Conservation (phyloP, 1,140 invertebrate genomes). For the Geopemphigus sp. region DNA sequence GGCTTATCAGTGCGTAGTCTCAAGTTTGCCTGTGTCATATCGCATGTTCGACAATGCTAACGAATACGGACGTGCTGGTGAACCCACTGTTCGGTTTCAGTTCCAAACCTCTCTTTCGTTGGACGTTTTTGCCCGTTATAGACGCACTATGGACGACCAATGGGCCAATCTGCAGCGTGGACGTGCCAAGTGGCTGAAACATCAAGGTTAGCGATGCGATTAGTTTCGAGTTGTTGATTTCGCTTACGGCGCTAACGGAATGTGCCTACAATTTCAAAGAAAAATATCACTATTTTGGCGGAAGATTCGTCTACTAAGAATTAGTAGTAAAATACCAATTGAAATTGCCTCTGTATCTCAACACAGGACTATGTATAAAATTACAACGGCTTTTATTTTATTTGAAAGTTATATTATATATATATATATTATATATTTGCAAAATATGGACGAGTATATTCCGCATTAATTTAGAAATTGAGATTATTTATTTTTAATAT, state of each 20-base stretch:
- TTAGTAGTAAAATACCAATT: constrained; percentile 79
- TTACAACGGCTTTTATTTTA: constrained; percentile 56
- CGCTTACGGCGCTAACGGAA: constrained; percentile 91
- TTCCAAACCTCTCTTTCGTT: constrained; percentile 88
- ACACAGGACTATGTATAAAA: constrained; percentile 66
- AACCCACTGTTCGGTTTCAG: constrained; percentile 98
- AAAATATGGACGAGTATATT: not conserved
- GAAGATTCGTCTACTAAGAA: constrained; percentile 84
- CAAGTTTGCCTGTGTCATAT: constrained; percentile 75
- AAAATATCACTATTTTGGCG: constrained; percentile 85
- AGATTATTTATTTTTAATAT: too few species aligned
- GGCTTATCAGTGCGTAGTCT: constrained; percentile 75
- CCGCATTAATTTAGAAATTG: too few species aligned
- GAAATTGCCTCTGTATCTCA: constrained; percentile 79
- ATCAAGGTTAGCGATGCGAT: constrained; percentile 74
- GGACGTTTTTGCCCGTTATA: constrained; percentile 71
- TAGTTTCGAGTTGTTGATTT: constrained; percentile 87
- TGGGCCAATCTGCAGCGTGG: constrained; percentile 79
- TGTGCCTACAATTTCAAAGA: constrained; percentile 83
- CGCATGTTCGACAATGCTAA: constrained; percentile 61
- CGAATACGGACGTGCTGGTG: constrained; percentile 70
- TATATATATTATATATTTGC: too few species aligned
- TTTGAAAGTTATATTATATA: too few species aligned
- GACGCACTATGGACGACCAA: constrained; percentile 64
- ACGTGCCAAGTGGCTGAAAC: constrained; percentile 98